Evolutionary conservation across 2,888 invertebrate genomes (phyloP).

Genomic region (Mycogona germanica): DNA sequence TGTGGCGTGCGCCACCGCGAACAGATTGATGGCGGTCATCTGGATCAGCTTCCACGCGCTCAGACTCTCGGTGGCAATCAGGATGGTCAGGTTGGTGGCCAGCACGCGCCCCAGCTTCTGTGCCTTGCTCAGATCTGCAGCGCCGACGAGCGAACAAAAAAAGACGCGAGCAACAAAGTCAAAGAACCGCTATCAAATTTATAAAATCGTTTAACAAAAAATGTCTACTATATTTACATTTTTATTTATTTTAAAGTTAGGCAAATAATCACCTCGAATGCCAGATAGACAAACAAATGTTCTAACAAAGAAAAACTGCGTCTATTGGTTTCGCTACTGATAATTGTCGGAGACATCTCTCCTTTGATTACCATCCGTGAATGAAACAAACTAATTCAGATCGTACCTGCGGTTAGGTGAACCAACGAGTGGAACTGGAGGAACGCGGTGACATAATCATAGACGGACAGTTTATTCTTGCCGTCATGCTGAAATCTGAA

Average conservation of each 20-base stretch:
- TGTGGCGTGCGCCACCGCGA: conserved; percentile 42
- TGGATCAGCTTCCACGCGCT: conserved; percentile 60
- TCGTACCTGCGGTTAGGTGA: conserved; percentile 29
- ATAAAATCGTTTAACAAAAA: no score
- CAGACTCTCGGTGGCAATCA: conserved; percentile 65
- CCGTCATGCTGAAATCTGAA: conserved; percentile 35
- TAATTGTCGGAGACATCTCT: no score
- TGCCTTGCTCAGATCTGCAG: conserved; percentile 45
- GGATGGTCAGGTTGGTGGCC: conserved; percentile 55
- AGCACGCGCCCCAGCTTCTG: conserved; percentile 49
- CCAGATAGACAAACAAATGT: no score
- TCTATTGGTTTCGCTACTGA: no score
- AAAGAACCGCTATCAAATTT: no score
- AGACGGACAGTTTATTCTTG: conserved; percentile 46
- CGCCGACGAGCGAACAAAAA: no score
- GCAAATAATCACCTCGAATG: background rate
- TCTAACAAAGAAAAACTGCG: no score
- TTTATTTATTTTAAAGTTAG: no score
- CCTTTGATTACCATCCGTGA: no score
- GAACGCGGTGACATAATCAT: conserved; percentile 46
- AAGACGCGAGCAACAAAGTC: no score
- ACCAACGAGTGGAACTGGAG: conserved; percentile 46
- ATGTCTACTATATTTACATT: no score
- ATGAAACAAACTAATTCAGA: no score
- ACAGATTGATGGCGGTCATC: conserved; percentile 64